A percentile compares a stretch with the other conserved stretches of the same genome.
These are phyloP conservation scores for Siniperca chuatsi DNA, from an alignment of 2,113 vertebrate genomes.

Conservation along the genomic window DNA sequence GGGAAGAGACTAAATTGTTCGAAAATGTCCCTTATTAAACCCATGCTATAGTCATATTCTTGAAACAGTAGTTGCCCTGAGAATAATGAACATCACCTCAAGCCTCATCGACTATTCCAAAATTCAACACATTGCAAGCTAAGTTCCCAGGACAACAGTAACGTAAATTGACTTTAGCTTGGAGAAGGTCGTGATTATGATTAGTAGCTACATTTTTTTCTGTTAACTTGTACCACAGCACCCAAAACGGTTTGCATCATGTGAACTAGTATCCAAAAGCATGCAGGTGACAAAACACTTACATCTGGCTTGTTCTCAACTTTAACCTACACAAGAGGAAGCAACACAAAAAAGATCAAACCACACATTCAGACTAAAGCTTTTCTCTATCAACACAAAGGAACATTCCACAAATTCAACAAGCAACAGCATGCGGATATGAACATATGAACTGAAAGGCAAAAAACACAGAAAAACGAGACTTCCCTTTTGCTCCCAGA, in stretches of 20 bases:
- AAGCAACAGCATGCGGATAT: slow-evolving; percentile 27
- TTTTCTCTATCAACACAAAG: not conserved
- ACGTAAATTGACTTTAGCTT: not conserved
- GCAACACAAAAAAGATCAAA: slow-evolving; percentile 64
- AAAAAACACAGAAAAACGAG: slow-evolving; percentile 60
- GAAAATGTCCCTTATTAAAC: not conserved
- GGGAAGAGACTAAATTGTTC: not conserved
- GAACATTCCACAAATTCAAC: not conserved
- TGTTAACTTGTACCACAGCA: not conserved
- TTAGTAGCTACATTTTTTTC: not conserved
- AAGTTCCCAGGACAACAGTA: not conserved
- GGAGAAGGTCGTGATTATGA: not conserved
- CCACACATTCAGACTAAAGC: slow-evolving; percentile 20
- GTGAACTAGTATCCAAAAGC: slow-evolving; percentile 12
- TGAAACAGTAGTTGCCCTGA: not conserved
- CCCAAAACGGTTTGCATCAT: slow-evolving; percentile 13
- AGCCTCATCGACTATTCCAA: not conserved
- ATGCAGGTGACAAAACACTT: slow-evolving; percentile 66
- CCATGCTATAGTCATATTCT: not conserved
- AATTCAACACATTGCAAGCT: not conserved
- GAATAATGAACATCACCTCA: not conserved
- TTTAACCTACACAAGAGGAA: slow-evolving; percentile 74
- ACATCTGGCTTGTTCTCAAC: slow-evolving; percentile 79
- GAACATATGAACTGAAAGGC: slow-evolving; percentile 11
- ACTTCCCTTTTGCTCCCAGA: slow-evolving; percentile 99